A percentile compares a stretch with the other conserved stretches of the same genome.
These are phyloP conservation scores for Xiphophorus couchianus DNA, from an alignment of 2,113 vertebrate genomes.

Conservation along the genomic window DNA sequence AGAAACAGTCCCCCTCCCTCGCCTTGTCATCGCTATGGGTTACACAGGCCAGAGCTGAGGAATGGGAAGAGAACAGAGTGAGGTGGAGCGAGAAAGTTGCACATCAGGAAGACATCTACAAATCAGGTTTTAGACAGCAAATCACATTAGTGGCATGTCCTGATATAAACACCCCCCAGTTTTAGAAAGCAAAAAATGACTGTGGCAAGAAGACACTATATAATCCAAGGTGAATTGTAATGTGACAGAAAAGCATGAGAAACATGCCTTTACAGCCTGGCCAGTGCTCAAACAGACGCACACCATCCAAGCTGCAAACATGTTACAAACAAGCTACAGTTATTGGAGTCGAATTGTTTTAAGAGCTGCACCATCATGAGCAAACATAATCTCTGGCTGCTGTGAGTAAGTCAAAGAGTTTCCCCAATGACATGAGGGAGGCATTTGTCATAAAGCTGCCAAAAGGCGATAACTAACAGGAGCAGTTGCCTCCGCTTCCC, in stretches of 20 bases:
- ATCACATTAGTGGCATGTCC: conserved; percentile 66
- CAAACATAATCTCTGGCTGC: conserved; percentile 36
- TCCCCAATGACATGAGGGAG: conserved; percentile 32
- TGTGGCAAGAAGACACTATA: conserved; percentile 1
- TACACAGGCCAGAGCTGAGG: conserved; percentile 71
- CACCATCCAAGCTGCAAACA: conserved; percentile 26
- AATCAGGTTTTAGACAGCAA: conserved; percentile 68
- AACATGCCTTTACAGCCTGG: conserved; percentile 12
- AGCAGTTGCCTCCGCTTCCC: conserved; percentile 43
- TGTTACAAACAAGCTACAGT: conserved; percentile 27
- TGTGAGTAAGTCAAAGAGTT: conserved; percentile 30
- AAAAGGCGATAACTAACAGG: conserved; percentile 51
- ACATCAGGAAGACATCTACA: conserved; percentile 44
- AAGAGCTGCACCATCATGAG: conserved; percentile 18
- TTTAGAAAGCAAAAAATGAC: conserved; percentile 16
- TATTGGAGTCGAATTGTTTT: conserved; percentile 28
- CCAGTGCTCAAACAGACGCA: conserved; percentile 28
- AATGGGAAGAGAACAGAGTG: conserved; percentile 74
- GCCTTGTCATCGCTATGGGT: conserved; percentile 75
- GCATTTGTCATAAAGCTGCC: conserved; percentile 67
- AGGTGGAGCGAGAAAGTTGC: conserved; percentile 60
- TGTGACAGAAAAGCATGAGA: conserved; percentile 29
- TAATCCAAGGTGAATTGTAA: conserved; percentile 4
- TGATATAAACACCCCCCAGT: conserved; percentile 67
- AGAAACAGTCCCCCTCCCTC: conserved; percentile 37